Percentiles rank a stretch among this genome's conserved stretches.
phyloP scores from a whole-genome alignment of 2,797 vertebrate species.

The Enteromius afrohamiltoni region DNA sequence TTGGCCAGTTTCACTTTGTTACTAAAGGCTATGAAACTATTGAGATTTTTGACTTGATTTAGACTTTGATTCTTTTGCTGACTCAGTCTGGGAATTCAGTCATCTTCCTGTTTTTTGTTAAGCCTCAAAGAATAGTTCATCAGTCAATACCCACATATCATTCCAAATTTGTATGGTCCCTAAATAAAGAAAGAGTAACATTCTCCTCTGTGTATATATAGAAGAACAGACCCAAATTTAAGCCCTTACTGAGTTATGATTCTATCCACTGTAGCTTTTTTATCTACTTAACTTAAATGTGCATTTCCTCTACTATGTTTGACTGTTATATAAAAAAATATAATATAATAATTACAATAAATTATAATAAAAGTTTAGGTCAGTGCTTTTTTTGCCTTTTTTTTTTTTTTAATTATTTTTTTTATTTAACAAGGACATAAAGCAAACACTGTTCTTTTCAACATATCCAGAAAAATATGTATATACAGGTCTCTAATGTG shows the following conservation, averaged over 20 bases:
- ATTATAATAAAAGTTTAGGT: too few species aligned
- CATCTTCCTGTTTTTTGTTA: not conserved
- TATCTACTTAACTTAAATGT: not conserved
- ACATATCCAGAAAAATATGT: not conserved
- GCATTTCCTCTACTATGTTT: not conserved
- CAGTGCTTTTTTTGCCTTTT: too few species aligned
- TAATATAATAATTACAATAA: too few species aligned
- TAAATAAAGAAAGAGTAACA: not conserved
- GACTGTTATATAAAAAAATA: too few species aligned
- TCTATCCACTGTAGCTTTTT: not conserved
- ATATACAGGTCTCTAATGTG: too few species aligned
- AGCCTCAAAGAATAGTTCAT: not conserved
- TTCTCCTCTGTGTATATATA: not conserved
- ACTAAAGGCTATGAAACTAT: not conserved
- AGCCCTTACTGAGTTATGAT: not conserved
- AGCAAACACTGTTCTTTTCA: not conserved
- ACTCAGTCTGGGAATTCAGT: not conserved
- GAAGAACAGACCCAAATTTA: not conserved
- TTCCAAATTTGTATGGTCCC: not conserved
- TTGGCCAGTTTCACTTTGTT: not conserved
- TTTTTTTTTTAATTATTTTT: not conserved
- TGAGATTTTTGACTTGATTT: constrained; percentile 13
- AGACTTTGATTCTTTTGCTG: not conserved
- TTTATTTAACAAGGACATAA: not conserved
- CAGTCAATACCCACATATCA: not conserved